Evolutionary conservation across 2,888 invertebrate species (phyloP).

Genomic region (Drosophila robusta): DNA sequence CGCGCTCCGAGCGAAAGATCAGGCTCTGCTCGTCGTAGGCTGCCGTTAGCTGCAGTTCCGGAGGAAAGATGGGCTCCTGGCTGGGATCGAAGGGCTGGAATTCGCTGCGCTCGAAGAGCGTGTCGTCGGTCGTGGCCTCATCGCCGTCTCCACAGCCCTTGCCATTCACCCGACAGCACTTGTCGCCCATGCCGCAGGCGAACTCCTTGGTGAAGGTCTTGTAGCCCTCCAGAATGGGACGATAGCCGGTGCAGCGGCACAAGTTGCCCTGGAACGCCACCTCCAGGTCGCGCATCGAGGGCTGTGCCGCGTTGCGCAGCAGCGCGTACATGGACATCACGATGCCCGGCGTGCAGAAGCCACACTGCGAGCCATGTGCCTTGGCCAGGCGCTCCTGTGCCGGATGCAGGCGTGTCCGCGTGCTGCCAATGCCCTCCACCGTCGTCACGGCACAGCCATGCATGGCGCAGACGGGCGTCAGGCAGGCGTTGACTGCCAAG

Average conservation of each 20-base stretch:
- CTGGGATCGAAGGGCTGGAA: constrained; percentile 91
- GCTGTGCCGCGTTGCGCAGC: constrained; percentile 90
- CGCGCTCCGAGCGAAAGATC: constrained; percentile 87
- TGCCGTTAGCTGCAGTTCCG: constrained; percentile 90
- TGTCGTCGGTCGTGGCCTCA: constrained; percentile 75
- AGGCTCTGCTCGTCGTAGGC: constrained; percentile 88
- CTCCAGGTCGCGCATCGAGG: constrained; percentile 91
- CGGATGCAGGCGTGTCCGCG: constrained; percentile 91
- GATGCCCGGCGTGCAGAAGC: constrained; percentile 97
- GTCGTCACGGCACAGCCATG: constrained; percentile 96
- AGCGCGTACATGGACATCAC: constrained; percentile 98
- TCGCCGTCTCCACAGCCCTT: constrained; percentile 37
- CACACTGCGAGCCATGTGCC: constrained; percentile 97
- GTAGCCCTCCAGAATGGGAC: constrained; percentile 96
- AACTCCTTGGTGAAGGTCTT: constrained; percentile 92
- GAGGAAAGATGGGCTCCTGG: constrained; percentile 97
- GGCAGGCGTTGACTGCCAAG: constrained; percentile 94
- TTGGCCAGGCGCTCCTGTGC: constrained; percentile 95
- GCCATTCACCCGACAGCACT: constrained; percentile 87
- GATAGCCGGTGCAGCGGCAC: constrained; percentile 97
- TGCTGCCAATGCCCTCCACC: constrained; percentile 96
- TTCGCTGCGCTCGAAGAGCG: constrained; percentile 87
- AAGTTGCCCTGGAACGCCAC: constrained; percentile 93
- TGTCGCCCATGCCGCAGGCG: constrained; percentile 88
- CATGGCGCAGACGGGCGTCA: constrained; percentile 93